Evolutionary conservation across 2,888 invertebrate genomes (phyloP), one percentile per base, ranked within the genome.

Genomic region (Boloria selene): DNA sequence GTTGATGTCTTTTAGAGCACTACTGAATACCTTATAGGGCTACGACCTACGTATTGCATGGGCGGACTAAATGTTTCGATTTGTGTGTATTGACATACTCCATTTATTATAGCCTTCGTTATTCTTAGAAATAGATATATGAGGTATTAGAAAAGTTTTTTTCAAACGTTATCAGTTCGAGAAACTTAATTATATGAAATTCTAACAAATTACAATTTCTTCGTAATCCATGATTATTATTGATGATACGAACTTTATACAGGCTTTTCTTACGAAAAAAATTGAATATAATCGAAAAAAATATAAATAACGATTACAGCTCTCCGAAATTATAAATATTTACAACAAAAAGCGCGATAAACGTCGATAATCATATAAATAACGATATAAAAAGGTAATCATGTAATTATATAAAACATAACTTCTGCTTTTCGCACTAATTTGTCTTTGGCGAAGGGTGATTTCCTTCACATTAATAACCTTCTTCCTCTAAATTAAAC

Each of bases 1-100:
- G 82, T 82, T 82, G 81, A 82, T 77, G 82, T 82, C 82, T 82
- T 82, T 81, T 79, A 70, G 75, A 76, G 74, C 78, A 70, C 74
- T 61, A 70, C 68, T 67, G 70, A 68, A 64, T 68, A 55, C 72
- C 68, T 47, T 68, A 69, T 71, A 72, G 65, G 69, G 70, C 61
- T 64, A 72, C 72, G 64, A 64, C 66, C 75, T 74, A 70, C 71
- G 70, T 69, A 70, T 64, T 59, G 60, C 68, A 70, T 69, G 62
- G 64, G 67, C 67, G 69, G 64, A 56, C 42, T 66, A 17, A 65
- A 67, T 53, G 63, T 49, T 49, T 55, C 49, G 50, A 65, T 68
- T 68, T 67, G 65, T 68, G 42, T 59, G 45, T 58, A 50, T 44
- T 63, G 31, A 55, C 42, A 4, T 38, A 38, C 31, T 38, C 31